These are phyloP conservation scores for Zoanthus sociatus DNA, from an alignment of 92 coral and sea anemone species.

Conservation along the genomic window DNA sequence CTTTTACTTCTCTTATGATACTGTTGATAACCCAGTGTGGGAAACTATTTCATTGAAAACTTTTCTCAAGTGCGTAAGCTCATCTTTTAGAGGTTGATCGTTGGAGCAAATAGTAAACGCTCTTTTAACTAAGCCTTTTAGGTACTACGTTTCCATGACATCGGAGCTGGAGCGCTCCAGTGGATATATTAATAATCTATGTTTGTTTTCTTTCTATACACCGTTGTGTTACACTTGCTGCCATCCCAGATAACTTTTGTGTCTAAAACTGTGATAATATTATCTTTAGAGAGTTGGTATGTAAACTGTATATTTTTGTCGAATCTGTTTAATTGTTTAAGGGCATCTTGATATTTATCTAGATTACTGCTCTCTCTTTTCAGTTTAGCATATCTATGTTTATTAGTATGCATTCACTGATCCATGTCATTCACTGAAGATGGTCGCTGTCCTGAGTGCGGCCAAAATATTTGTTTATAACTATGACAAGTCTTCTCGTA, in stretches of 20 bases:
- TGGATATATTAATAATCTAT: background rate
- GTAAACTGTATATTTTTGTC: no score
- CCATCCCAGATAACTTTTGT: background rate
- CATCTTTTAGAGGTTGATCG: background rate
- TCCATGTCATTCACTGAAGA: no score
- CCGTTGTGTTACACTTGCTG: background rate
- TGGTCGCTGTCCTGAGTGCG: no score
- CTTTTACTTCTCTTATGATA: background rate
- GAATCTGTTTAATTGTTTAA: no score
- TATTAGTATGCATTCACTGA: no score
- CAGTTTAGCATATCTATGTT: no score
- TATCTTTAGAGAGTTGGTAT: no score
- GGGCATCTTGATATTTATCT: no score
- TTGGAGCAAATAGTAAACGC: slow-evolving; percentile 23
- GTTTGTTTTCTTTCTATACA: slow-evolving; percentile 33
- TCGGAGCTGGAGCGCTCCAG: slow-evolving; percentile 10
- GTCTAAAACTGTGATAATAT: background rate
- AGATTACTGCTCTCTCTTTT: no score
- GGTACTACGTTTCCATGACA: slow-evolving; percentile 34
- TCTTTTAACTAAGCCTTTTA: slow-evolving; percentile 10
- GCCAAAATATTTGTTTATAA: no score
- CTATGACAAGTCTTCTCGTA: no score
- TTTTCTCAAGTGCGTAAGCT: slow-evolving; percentile 4
- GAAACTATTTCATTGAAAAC: background rate
- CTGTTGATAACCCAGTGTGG: slow-evolving; percentile 1